Conservation (phyloP, 2,113 vertebrate species). For the Larimichthys polyactis region DNA sequence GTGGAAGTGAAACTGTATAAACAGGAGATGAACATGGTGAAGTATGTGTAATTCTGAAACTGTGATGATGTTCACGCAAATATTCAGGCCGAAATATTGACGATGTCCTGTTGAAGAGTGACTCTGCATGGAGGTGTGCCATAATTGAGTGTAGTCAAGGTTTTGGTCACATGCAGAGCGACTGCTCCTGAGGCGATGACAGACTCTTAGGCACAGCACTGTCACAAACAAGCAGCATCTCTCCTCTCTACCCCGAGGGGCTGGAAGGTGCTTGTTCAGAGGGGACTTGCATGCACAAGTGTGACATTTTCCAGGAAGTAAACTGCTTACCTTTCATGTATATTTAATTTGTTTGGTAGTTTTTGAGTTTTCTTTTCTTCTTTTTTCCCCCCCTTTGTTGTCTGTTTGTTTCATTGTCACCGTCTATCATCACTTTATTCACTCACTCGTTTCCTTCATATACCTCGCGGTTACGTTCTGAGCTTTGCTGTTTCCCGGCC, state of each 20-base stretch:
- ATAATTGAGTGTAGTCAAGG: slow-evolving; percentile 48
- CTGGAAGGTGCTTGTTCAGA: slow-evolving; percentile 39
- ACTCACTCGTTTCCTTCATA: not conserved
- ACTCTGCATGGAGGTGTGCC: slow-evolving; percentile 32
- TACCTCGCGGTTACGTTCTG: slow-evolving; percentile 17
- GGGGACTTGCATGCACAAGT: slow-evolving; percentile 40
- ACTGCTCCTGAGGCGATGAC: slow-evolving; percentile 56
- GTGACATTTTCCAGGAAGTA: slow-evolving; percentile 53
- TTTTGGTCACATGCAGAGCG: slow-evolving; percentile 51
- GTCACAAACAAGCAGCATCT: slow-evolving; percentile 63
- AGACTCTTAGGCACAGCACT: slow-evolving; percentile 53
- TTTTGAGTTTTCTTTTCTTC: not conserved
- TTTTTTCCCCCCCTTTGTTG: not conserved
- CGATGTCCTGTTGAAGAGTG: slow-evolving; percentile 15
- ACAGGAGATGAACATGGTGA: slow-evolving; percentile 21
- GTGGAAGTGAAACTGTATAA: not conserved
- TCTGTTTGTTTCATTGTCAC: not conserved
- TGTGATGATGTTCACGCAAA: slow-evolving; percentile 19
- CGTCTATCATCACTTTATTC: slow-evolving; percentile 2
- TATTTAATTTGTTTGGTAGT: slow-evolving; percentile 38
- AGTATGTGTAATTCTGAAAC: not conserved
- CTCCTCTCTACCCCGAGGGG: not conserved
- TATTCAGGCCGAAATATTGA: slow-evolving; percentile 38
- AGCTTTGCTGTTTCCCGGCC: slow-evolving; percentile 23
- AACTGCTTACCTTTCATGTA: slow-evolving; percentile 58